Evolutionary conservation across 2,113 vertebrate species (phyloP).

Genomic region (Phylloscopus trochilus): DNA sequence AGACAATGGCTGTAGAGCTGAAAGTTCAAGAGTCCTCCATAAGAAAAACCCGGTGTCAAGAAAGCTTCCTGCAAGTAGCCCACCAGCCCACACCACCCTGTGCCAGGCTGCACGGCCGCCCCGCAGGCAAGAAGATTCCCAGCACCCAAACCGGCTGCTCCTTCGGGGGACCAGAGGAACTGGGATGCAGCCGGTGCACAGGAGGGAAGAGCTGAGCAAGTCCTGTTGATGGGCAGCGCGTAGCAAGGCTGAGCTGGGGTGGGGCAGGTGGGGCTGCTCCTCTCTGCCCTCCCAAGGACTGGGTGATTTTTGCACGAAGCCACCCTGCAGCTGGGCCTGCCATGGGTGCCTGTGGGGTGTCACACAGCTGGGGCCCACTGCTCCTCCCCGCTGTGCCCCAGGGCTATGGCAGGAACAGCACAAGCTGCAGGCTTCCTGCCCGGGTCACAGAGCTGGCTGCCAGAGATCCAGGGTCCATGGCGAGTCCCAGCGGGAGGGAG

Average conservation of each 20-base stretch:
- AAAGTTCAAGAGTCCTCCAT: not conserved
- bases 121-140: not conserved
- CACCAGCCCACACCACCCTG: not conserved
- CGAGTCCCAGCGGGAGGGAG: not conserved
- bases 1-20: not conserved
- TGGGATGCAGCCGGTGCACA: accelerated
- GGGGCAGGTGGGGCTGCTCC: not conserved
- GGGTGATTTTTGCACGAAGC: accelerated
- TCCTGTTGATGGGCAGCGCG: not conserved
- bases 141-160: not conserved
- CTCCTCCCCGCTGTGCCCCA: not conserved
- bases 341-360: accelerated
- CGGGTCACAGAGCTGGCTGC: accelerated
- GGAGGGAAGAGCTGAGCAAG: not conserved
- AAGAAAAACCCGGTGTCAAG: not conserved
- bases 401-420: accelerated
- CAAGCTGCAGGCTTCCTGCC: not conserved
- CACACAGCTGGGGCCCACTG: not conserved
- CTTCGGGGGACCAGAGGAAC: not conserved
- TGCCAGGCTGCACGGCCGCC: accelerated
- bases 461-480: accelerated
- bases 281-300: not conserved
- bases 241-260: not conserved
- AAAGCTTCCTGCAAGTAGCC: not conserved
- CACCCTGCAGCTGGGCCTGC: not conserved